Base-by-base conservation (phyloP, 2,113 vertebrate genomes). In the Ceuthmochares aereus region DNA sequence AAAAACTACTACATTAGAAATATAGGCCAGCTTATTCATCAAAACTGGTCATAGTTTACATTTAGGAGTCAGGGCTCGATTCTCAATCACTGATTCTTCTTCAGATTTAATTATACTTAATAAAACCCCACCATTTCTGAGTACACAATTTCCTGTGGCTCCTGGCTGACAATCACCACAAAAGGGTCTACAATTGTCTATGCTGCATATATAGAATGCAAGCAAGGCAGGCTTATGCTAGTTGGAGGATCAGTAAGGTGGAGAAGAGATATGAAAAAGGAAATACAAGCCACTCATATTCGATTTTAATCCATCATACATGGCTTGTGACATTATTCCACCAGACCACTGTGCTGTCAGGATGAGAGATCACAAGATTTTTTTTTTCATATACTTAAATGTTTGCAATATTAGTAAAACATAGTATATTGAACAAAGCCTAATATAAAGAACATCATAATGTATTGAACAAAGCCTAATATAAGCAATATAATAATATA, bases 251-350 rank as follows among this genome's bases (percentile, higher is more conserved):
- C 30, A 60, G 58, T 18, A 92, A 91, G 5, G 45, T 30, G 5
- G 25, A 86, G 27, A 55, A 66, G 12, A 84, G 21, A 5, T 58
- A 36, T 17, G 25, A 58, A 45, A 91, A 74, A 76, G 32, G 30
- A 70, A 70, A 73, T 55, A 40, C 6, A 73, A 26, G 19, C 12
- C 36, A 59, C 59, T 56, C 49, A 43, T 68, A 92, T 81, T 90
- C 81, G 95, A 80, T 87, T 84, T 52, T 74, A 93, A 96, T 88
- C 64, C 67, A 58, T 90, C 86, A 95, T 79, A 89, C 30, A 49
- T 26, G 42, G 84, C 89, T 92, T 77, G 63, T 92, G 25, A 74
- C 72, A 81, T 86, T 43, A 91, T 94, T 95, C 93, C 85, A 94
- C 27, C 84, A 89, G 68, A 78, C 26, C 20, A 16, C 67, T 89